Evolutionary conservation across 1,140 invertebrate genomes (phyloP), one percentile per base, ranked within the genome.

Genomic region (Paralvinella palmiformis): DNA sequence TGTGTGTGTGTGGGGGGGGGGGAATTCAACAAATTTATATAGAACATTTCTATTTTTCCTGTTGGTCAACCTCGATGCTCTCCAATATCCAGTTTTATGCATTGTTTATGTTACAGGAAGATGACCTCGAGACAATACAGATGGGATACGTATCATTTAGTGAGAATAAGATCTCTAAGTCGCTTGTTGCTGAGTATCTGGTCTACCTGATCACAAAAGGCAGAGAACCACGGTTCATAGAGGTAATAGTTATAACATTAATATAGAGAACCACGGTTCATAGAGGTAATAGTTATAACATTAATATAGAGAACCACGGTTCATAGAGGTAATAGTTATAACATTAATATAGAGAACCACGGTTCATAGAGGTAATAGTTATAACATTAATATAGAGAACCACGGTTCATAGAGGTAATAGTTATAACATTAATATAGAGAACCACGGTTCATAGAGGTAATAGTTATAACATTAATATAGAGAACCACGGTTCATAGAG

Each of bases 71-170:
- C n/a, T n/a, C n/a, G n/a, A n/a, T n/a, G n/a, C n/a, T n/a, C n/a
- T n/a, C n/a, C n/a, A n/a, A n/a, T n/a, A n/a, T n/a, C n/a, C n/a
- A n/a, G n/a, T n/a, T n/a, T n/a, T n/a, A n/a, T n/a, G n/a, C n/a
- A n/a, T n/a, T n/a, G n/a, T n/a, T n/a, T 15, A 36, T 62, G 20
- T 65, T 66, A 10, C 68, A 74, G 77, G 78, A 80, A 63, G 78
- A 80, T 72, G 78, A 80, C 48, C 59, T 80, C 27, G 78, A 80
- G 61, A 76, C 71, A 3, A 37, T 80, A 29, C 76, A 79, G 62
- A 76, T 80, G 75, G 76, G 73, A 36, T 80, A 77, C 62, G 73
- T 73, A n/a, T 77, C 78, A 0, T 80, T 74, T 66, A 77, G 75
- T 67, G 76, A 79, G 63, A 79, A 80, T 67, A 72, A 70, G 35